phyloP scores from a whole-genome alignment of 1,140 invertebrate genomes.

The Rhyacophila brunnea region DNA sequence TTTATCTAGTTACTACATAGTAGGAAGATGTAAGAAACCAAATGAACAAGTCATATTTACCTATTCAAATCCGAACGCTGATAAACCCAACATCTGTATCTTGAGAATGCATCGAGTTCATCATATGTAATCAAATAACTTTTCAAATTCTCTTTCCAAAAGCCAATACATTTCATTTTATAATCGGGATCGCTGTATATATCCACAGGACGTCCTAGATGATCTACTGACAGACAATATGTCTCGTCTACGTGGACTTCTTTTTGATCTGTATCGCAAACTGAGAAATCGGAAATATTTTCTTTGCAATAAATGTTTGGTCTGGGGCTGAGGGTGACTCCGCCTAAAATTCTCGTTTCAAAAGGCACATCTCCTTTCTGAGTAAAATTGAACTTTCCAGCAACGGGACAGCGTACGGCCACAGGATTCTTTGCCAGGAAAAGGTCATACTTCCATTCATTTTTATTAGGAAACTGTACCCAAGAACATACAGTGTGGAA shows the following conservation, averaged over 20 bases:
- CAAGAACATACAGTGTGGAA: slow-evolving; percentile 92
- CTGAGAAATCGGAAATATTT: slow-evolving; percentile 92
- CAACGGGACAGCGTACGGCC: slow-evolving; percentile 91
- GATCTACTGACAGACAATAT: slow-evolving; percentile 94
- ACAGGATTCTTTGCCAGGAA: slow-evolving; percentile 88
- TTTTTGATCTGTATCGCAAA: slow-evolving; percentile 91
- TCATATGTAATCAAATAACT: slow-evolving; percentile 97
- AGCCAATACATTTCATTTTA: slow-evolving; percentile 95
- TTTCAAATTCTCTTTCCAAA: slow-evolving; percentile 96
- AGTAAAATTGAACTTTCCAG: slow-evolving; percentile 92
- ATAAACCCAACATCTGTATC: slow-evolving; percentile 97
- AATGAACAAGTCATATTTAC: slow-evolving; percentile 29
- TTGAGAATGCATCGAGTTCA: slow-evolving; percentile 92
- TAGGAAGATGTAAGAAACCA: no score
- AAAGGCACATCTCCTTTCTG: slow-evolving; percentile 87
- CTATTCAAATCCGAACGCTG: slow-evolving; percentile 91
- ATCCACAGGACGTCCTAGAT: slow-evolving; percentile 88
- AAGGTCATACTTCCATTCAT: slow-evolving; percentile 86
- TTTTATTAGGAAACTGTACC: slow-evolving; percentile 84
- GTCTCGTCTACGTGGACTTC: slow-evolving; percentile 91
- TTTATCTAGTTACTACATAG: no score
- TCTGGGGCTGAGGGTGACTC: slow-evolving; percentile 88
- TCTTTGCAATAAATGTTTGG: slow-evolving; percentile 91
- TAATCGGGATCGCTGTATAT: slow-evolving; percentile 97
- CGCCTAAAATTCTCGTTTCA: slow-evolving; percentile 89